Evolutionary conservation across 2,888 invertebrate species (phyloP), one percentile per base, ranked within the genome.

Genomic region (Drosophila cracens): DNA sequence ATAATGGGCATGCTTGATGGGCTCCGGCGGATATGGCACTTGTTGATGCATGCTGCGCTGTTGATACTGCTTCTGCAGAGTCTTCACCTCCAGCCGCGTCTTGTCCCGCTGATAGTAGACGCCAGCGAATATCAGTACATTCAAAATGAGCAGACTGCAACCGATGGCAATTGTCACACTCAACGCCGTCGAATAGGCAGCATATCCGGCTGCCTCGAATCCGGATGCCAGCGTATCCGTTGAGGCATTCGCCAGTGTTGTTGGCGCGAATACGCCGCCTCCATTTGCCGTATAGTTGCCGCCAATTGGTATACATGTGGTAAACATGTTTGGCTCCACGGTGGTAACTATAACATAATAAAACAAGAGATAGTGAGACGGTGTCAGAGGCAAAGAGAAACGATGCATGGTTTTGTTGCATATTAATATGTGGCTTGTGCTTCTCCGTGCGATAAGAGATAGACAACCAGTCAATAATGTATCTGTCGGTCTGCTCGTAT

Each of bases 81-180:
- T 95, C 92, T 97, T 97, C 53, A 96, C 97, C 92, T 97, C 97
- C 94, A 96, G 95, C 80, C 96, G 94, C 75, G 96, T 96, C 92
- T 97, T 97, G 91, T 97, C 97, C 64, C 97, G 94, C 92, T 98
- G 98, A 91, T 98, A 98, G 92, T 98, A 98, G 0, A 98, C 98
- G 11, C 98, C 98, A 64, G 98, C 98, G 91, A 98, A 98, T 90
- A 99, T 98, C 34, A 98, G 94, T 53, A 98, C 97, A 92, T 99
- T 99, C 11, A 99, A 94, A 87, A 98, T 97, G 31, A 99, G 95
- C 71, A 99, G 94, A n/a, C 98, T 98, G 91, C 98, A 98, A 49
- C 99, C 99, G 79, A 99, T 98, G 63, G 98, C 98, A 87, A 99
- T 98, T n/a, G 98, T 98, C 0, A 98, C 97, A 92, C 97, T 97